Conservation (phyloP, 2,797 vertebrate genomes). For the Acanthurus leucopareius region DNA sequence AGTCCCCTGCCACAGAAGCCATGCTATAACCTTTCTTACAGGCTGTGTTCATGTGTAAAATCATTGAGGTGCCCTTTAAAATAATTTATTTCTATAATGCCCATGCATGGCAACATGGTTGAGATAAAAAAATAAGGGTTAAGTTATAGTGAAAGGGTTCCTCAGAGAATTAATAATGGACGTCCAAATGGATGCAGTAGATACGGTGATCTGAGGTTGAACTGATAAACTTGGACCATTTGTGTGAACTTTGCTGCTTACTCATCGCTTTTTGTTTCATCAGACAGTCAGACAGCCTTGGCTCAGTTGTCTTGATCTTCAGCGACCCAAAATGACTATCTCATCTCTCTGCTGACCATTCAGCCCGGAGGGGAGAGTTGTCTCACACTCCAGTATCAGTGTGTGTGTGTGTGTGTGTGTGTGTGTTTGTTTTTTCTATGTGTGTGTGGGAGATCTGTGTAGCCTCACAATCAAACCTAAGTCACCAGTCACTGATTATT, state of each 20-base stretch:
- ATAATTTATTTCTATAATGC: neutral
- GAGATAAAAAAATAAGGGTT: neutral
- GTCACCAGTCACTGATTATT: conserved; percentile 4
- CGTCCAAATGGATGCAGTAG: neutral
- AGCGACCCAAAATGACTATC: conserved; percentile 36
- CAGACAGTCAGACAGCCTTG: conserved; percentile 11
- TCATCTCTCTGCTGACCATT: conserved; percentile 26
- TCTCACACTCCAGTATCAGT: conserved; percentile 30
- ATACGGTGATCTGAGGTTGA: neutral
- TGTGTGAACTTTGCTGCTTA: conserved; percentile 7
- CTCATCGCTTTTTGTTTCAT: conserved; percentile 30
- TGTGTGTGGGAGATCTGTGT: neutral
- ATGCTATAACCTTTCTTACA: neutral
- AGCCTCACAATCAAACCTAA: conserved; percentile 20
- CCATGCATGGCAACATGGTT: neutral
- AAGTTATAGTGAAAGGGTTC: too few relatives aligned
- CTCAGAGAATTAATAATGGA: neutral
- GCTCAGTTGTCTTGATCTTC: conserved; percentile 11
- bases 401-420: conserved; percentile 2
- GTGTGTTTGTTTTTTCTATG: neutral
- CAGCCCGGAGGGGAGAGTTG: conserved; percentile 40
- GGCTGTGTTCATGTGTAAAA: neutral
- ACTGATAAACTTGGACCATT: conserved; percentile 1
- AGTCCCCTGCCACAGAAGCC: too few relatives aligned
- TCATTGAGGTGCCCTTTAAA: too few relatives aligned